Conservation (phyloP, 2,113 vertebrate genomes). For the Sarotherodon lohbergeri region DNA sequence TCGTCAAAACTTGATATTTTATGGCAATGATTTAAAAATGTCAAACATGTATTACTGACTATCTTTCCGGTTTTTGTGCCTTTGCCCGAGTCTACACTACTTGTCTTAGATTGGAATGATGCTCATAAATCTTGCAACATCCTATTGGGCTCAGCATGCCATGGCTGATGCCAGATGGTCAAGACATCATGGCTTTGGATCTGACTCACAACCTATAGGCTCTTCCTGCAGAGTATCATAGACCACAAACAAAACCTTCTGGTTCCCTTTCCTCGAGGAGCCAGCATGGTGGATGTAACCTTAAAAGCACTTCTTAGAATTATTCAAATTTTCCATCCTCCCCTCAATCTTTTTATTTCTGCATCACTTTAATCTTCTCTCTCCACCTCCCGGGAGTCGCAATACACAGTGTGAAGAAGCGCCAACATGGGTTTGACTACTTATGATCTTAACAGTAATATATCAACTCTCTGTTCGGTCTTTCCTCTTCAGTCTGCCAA, state of each 20-base stretch:
- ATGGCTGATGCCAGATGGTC: slow-evolving; percentile 35
- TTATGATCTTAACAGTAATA: neutral
- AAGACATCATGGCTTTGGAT: slow-evolving; percentile 25
- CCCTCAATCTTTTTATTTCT: neutral
- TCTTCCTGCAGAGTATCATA: neutral
- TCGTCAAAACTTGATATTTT: neutral
- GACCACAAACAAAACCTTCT: slow-evolving; percentile 1
- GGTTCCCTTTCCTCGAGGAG: neutral
- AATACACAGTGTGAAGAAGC: neutral
- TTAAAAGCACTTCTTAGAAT: neutral
- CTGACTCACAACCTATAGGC: neutral
- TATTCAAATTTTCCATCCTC: neutral
- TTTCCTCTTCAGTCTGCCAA: neutral
- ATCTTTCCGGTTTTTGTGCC: neutral
- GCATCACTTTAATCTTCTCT: neutral
- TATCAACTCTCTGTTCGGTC: neutral
- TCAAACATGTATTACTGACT: neutral
- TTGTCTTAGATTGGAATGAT: neutral
- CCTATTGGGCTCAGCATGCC: neutral
- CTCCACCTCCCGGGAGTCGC: neutral
- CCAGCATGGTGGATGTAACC: neutral
- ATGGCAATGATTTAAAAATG: neutral
- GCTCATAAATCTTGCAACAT: neutral
- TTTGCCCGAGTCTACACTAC: neutral
- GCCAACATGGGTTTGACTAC: neutral